Conservation (phyloP, 2,888 invertebrate species). For the Pseudococcus viburni region DNA sequence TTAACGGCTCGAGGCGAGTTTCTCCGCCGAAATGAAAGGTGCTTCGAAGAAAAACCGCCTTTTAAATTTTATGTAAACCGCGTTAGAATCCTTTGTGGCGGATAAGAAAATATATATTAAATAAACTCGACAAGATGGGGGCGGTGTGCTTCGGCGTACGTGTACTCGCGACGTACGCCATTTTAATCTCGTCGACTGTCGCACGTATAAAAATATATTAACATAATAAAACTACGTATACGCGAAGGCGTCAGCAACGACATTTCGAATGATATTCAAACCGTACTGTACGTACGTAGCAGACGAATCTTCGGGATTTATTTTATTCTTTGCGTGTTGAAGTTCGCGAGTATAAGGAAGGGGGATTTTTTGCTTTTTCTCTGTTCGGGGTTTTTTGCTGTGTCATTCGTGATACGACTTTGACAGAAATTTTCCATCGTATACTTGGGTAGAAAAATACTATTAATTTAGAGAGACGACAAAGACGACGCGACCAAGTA, state of each 20-base stretch:
- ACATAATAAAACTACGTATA: constrained; percentile 11
- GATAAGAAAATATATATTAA: not conserved
- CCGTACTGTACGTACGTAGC: not conserved
- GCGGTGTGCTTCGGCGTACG: not conserved
- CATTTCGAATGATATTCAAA: constrained; percentile 15
- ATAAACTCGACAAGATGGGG: not conserved
- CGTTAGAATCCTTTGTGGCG: not conserved
- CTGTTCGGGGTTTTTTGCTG: not conserved
- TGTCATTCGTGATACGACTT: constrained; percentile 2
- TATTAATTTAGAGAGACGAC: not conserved
- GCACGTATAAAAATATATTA: constrained; percentile 8
- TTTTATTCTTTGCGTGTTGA: constrained; percentile 4
- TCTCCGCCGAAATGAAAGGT: not conserved
- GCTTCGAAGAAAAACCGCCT: not conserved
- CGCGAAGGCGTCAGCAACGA: constrained; percentile 2
- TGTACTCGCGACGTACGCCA: not conserved
- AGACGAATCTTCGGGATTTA: constrained; percentile 19
- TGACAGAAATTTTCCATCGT: not conserved
- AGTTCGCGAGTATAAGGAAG: not conserved
- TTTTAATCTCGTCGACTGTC: constrained; percentile 21
- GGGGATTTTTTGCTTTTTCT: not conserved
- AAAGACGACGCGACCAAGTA: not conserved
- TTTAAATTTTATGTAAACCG: constrained; percentile 19
- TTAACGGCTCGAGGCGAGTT: not conserved
- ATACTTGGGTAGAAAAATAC: not conserved